Conservation (phyloP, 2,797 vertebrate species). For the Melanotaenia parkinsoni region DNA sequence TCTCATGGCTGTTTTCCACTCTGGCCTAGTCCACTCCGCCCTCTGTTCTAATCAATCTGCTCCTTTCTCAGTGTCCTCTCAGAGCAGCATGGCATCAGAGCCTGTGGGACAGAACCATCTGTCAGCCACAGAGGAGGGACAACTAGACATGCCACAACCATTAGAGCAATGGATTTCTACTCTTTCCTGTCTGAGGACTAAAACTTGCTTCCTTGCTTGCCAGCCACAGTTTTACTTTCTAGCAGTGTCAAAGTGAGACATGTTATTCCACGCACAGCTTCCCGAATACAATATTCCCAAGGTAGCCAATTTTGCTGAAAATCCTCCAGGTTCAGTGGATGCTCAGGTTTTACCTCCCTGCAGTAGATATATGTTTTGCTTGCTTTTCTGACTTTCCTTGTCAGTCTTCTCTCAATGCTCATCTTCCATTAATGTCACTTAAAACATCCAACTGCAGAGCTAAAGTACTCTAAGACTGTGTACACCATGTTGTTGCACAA, state of each 20-base stretch:
- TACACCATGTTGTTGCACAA: background rate
- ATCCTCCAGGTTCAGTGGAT: slow-evolving; percentile 24
- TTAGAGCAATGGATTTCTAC: slow-evolving; percentile 71
- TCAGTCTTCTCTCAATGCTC: slow-evolving; percentile 17
- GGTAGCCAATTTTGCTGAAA: slow-evolving; percentile 32
- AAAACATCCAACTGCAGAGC: background rate
- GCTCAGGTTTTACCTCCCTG: slow-evolving; percentile 24
- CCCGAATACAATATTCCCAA: slow-evolving; percentile 33
- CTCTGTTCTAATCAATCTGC: slow-evolving; percentile 47
- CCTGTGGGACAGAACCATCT: slow-evolving; percentile 66
- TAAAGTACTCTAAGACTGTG: slow-evolving; percentile 15
- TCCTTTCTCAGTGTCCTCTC: slow-evolving; percentile 44
- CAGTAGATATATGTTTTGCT: slow-evolving; percentile 37
- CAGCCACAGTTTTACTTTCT: slow-evolving; percentile 27
- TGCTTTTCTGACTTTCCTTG: slow-evolving; percentile 23
- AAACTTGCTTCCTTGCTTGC: slow-evolving; percentile 32
- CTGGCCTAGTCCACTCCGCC: slow-evolving; percentile 35
- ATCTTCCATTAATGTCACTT: slow-evolving; percentile 5
- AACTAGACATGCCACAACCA: slow-evolving; percentile 57
- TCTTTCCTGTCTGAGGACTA: slow-evolving; percentile 47
- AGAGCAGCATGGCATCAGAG: slow-evolving; percentile 44
- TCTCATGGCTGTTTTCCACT: slow-evolving; percentile 33
- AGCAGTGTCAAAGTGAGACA: slow-evolving; percentile 52
- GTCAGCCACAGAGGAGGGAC: slow-evolving; percentile 50
- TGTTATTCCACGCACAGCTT: slow-evolving; percentile 52